These are phyloP conservation scores for Colostygia pectinataria DNA, from an alignment of 2,888 invertebrate species.

Conservation along the genomic window DNA sequence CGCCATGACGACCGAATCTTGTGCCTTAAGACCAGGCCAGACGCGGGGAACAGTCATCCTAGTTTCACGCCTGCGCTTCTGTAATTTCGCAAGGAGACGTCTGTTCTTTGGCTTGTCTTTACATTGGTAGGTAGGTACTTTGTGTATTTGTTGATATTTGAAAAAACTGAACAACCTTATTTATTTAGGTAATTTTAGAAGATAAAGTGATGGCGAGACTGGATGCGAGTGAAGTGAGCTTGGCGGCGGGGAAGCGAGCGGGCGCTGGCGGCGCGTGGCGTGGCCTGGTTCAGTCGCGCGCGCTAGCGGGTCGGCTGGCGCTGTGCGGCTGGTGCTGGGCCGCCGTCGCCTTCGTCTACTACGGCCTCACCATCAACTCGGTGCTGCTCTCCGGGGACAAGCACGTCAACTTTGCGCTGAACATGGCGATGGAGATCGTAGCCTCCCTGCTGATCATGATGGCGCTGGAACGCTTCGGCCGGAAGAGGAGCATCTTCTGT, in stretches of 20 bases:
- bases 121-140: no score
- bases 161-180: not conserved
- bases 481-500: conserved; percentile 60
- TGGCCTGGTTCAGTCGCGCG: conserved; percentile 52
- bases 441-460: conserved; percentile 73
- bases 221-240: conserved; percentile 38
- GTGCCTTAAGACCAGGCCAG: no score
- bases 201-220: conserved; percentile 54
- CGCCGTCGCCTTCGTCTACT: conserved; percentile 89
- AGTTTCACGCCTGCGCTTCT: no score
- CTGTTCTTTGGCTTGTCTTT: no score
- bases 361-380: conserved; percentile 90
- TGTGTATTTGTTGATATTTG: no score
- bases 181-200: conserved; percentile 57
- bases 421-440: conserved; percentile 75
- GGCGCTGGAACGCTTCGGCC: conserved; percentile 70
- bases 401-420: conserved; percentile 87
- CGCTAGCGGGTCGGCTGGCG: conserved; percentile 55
- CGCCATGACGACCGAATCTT: no score
- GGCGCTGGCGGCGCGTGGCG: conserved; percentile 61
- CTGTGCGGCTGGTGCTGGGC: conserved; percentile 85
- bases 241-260: conserved; percentile 57
- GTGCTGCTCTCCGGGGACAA: conserved; percentile 88
- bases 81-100: no score
- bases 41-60: no score